A percentile compares a stretch with the other conserved stretches of the same genome.
Evolutionary conservation across 2,797 vertebrate genomes (phyloP).

Genomic region (Tachyglossus aculeatus): DNA sequence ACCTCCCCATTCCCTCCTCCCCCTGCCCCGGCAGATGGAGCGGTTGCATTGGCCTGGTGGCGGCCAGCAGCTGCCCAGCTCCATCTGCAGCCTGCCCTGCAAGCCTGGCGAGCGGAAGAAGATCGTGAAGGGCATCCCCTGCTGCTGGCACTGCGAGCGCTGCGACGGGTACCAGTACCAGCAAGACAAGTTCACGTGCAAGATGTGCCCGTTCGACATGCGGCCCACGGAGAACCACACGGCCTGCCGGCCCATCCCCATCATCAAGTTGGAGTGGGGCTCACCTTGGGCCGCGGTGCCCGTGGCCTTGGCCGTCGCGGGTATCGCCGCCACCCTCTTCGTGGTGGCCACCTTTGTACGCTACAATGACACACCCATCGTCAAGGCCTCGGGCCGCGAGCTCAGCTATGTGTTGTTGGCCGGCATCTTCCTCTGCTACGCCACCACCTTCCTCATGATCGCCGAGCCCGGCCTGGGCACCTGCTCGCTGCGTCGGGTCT

Average conservation of each 20-base stretch:
- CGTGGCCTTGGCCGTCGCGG: slow-evolving; percentile 87
- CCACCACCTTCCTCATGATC: slow-evolving; percentile 96
- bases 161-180: slow-evolving; percentile 96
- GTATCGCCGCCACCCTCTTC: slow-evolving; percentile 90
- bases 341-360: slow-evolving; percentile 91
- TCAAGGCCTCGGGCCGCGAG: slow-evolving; percentile 93
- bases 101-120: slow-evolving; percentile 91
- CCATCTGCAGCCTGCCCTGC: slow-evolving; percentile 94
- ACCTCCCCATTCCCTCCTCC: background rate
- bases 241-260: slow-evolving; percentile 88
- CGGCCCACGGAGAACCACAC: slow-evolving; percentile 93
- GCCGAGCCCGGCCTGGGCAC: slow-evolving; percentile 86
- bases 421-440: slow-evolving; percentile 94
- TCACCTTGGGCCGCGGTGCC: slow-evolving; percentile 94
- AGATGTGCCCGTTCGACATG: slow-evolving; percentile 91
- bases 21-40: slow-evolving; percentile 74
- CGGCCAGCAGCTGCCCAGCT: slow-evolving; percentile 81
- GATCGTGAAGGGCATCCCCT: slow-evolving; percentile 92
- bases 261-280: slow-evolving; percentile 94
- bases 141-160: slow-evolving; percentile 96
- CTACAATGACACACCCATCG: slow-evolving; percentile 95
- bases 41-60: slow-evolving; percentile 90
- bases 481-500: slow-evolving; percentile 90
- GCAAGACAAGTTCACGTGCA: slow-evolving; percentile 90
- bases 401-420: slow-evolving; percentile 95